A percentile compares a stretch with the other conserved stretches of the same genome.
These are phyloP conservation scores for Sycon ciliatum DNA, from an alignment of 37 sponge, comb jelly and placozoan species.

Conservation along the genomic window DNA sequence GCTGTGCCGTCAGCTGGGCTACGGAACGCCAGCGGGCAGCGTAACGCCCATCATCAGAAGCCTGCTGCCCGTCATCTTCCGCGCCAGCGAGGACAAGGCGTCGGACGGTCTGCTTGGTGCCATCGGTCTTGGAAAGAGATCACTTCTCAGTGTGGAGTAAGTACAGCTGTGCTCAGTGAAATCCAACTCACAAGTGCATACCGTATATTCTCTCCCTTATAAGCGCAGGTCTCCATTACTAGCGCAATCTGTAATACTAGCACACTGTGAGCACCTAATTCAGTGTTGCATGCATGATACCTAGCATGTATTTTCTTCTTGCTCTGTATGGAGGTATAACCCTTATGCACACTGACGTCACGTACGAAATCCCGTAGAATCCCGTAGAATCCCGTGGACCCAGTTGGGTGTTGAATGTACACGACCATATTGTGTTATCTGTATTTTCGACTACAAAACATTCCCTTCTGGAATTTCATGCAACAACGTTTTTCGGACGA, in stretches of 20 bases:
- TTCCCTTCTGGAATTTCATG: too few relatives aligned
- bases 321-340: neutral
- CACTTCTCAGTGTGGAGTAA: conserved; percentile 50
- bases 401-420: conserved; percentile 12
- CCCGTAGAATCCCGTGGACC: too few relatives aligned
- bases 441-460: too few relatives aligned
- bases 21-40: conserved; percentile 13
- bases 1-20: conserved; percentile 47
- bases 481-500: too few relatives aligned
- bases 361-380: too few relatives aligned
- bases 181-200: too few relatives aligned
- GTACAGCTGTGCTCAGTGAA: too few relatives aligned
- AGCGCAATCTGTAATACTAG: too few relatives aligned
- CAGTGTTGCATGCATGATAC: neutral
- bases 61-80: conserved; percentile 29
- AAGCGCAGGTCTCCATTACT: too few relatives aligned
- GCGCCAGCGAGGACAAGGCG: conserved; percentile 67
- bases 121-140: conserved; percentile 75
- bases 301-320: neutral
- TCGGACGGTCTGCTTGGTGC: conserved; percentile 72
- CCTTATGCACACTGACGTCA: too few relatives aligned
- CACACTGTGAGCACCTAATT: too few relatives aligned
- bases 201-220: neutral
- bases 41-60: conserved; percentile 38
- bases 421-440: too few relatives aligned